Evolutionary conservation across 2,888 invertebrate genomes (phyloP), one percentile per base, ranked within the genome.

Genomic region (Phaonia tiefii): DNA sequence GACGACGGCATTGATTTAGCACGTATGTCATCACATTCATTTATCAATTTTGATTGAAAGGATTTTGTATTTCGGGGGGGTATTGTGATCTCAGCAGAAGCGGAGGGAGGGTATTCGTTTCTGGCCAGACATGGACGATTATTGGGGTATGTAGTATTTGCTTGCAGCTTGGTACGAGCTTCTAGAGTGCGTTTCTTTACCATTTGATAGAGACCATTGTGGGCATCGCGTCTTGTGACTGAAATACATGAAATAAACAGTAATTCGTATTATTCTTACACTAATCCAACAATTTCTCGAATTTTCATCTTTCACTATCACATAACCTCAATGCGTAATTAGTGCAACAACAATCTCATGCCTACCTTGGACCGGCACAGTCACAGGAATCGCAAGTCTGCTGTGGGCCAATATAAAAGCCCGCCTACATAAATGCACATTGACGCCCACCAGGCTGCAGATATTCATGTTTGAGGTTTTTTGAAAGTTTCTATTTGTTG

Each of bases 111-210:
- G n/a, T n/a, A n/a, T 11, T 74, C 44, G 31, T 65, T 46, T 72
- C 42, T 56, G 8, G 79, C 71, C 42, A 86, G 72, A 80, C 87
- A 86, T 44, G 88, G 84, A 76, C 85, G 85, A 37, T 86, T 84
- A 80, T 86, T 87, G 5, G 87, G 87, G 83, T 85, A 86, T 80
- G 86, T 88, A n/a, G n/a, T n/a, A 67, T 85, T 84, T 58, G 86
- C 84, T 83, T 88, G 86, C 79, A 87, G 83, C 86, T 89, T 89
- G n/a, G 87, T 84, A 51, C 87, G 86, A 70, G 89, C 88, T 79
- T 89, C 89, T 13, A 89, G 85, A 46, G 87, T 87, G 72, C 89
- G 84, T 85, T 87, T 89, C 77, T 89, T 90, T 88, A 90, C 90
- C 90, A 88, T 88, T 87, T 87, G 85, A 86, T 87, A 87, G 67